Percentiles rank a stretch among this genome's conserved stretches.
phyloP scores from a whole-genome alignment of 2,888 invertebrate species.

The Lottia scabra region DNA sequence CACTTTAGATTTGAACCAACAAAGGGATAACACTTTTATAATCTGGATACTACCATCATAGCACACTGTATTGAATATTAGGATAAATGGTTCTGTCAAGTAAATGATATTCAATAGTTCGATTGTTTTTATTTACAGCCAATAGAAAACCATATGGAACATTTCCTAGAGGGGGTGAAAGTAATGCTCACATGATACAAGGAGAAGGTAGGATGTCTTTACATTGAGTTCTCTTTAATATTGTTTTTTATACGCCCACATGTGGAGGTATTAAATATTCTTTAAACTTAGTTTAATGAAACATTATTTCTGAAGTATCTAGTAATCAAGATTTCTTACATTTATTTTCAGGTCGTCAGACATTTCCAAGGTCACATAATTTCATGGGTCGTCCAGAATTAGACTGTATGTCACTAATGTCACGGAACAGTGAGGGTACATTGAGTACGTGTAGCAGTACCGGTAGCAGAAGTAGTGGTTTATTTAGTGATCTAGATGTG shows the following conservation, averaged over 20 bases:
- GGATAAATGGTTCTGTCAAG: too few species aligned
- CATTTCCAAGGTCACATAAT: constrained; percentile 53
- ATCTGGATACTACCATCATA: too few species aligned
- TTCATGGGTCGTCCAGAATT: constrained; percentile 45
- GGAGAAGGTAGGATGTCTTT: constrained; percentile 30
- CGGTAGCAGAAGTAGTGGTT: constrained; percentile 64
- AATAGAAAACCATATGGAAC: constrained; percentile 53
- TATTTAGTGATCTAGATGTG: constrained; percentile 59
- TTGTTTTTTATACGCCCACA: too few species aligned
- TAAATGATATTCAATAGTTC: neutral
- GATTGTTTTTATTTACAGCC: constrained; percentile 22
- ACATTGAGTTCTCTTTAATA: neutral
- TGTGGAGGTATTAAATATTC: too few species aligned
- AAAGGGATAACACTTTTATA: too few species aligned
- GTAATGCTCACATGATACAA: constrained; percentile 35
- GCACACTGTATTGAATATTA: too few species aligned
- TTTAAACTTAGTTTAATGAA: too few species aligned
- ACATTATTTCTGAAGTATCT: too few species aligned
- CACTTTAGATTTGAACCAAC: too few species aligned
- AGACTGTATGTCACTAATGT: constrained; percentile 41
- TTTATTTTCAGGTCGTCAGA: constrained; percentile 41
- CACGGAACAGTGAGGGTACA: constrained; percentile 57
- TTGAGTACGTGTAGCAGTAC: constrained; percentile 58
- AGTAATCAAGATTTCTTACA: too few species aligned
- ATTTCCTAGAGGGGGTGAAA: constrained; percentile 54